Percentiles rank a stretch among this genome's conserved stretches.
Evolutionary conservation across 2,797 vertebrate species (phyloP).

Genomic region (Chlorospingus semifuscus): DNA sequence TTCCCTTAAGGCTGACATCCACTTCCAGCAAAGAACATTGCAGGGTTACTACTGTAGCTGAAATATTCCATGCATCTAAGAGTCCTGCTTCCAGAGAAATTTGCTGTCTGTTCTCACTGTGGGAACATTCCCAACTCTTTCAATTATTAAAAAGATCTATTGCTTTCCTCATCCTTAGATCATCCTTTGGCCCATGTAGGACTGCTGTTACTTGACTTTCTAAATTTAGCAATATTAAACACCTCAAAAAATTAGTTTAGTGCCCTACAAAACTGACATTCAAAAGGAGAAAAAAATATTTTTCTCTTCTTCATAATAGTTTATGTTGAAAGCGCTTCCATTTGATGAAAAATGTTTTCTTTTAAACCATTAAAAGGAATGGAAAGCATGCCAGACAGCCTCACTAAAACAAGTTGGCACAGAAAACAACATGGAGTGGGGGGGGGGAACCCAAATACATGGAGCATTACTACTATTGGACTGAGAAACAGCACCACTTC

Average conservation of each 20-base stretch:
- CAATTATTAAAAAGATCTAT: constrained; percentile 42
- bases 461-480: neutral
- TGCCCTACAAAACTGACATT: neutral
- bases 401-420: neutral
- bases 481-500: neutral
- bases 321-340: neutral
- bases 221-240: constrained; percentile 56
- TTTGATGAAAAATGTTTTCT: constrained; percentile 22
- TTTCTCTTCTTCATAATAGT: constrained; percentile 11
- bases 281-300: neutral
- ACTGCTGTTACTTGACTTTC: constrained; percentile 43
- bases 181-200: constrained; percentile 46
- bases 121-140: neutral
- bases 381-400: neutral
- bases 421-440: neutral
- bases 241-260: constrained; percentile 20
- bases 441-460: neutral
- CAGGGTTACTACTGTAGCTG: neutral
- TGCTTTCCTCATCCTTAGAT: constrained; percentile 59
- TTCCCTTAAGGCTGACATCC: constrained; percentile 35
- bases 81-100: neutral
- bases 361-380: constrained; percentile 12
- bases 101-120: neutral
- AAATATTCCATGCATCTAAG: constrained; percentile 4
- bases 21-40: neutral